Evolutionary conservation across 1,140 invertebrate genomes (phyloP).

Genomic region (Trichonephila clavipes): DNA sequence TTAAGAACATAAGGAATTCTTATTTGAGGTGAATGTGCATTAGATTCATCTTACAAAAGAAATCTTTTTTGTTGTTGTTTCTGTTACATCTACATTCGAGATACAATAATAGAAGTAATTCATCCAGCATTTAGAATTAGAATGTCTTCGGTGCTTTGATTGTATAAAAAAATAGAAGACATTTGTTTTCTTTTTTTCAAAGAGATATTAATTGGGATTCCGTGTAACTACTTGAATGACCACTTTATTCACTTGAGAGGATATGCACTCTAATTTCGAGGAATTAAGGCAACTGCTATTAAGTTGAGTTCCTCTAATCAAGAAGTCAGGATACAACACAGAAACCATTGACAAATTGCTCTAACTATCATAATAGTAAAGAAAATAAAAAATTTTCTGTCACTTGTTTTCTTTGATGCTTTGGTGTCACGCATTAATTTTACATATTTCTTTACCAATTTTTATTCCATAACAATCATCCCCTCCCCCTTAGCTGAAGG

Average conservation of each 20-base stretch:
- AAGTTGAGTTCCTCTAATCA: neutral
- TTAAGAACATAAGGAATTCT: slow-evolving; percentile 18
- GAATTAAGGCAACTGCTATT: neutral
- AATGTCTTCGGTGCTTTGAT: neutral
- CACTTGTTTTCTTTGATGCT: no score
- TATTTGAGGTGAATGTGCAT: neutral
- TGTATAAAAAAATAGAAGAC: neutral
- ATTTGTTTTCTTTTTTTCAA: neutral
- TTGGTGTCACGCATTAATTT: no score
- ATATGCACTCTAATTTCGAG: neutral
- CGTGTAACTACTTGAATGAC: neutral
- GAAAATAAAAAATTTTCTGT: no score
- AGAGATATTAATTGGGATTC: slow-evolving; percentile 19
- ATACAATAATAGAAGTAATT: neutral
- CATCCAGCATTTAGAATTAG: neutral
- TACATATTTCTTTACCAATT: no score
- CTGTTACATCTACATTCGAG: neutral
- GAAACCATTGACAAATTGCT: no score
- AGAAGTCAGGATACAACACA: neutral
- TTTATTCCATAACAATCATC: no score
- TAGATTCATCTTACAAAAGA: neutral
- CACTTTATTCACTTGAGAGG: neutral
- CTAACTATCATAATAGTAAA: no score
- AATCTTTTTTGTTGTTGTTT: neutral
- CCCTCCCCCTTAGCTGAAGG: no score